A percentile compares a stretch with the other conserved stretches of the same genome.
phyloP scores from a whole-genome alignment of 64 coral and sea anemone genomes.

The Montipora capricornis region DNA sequence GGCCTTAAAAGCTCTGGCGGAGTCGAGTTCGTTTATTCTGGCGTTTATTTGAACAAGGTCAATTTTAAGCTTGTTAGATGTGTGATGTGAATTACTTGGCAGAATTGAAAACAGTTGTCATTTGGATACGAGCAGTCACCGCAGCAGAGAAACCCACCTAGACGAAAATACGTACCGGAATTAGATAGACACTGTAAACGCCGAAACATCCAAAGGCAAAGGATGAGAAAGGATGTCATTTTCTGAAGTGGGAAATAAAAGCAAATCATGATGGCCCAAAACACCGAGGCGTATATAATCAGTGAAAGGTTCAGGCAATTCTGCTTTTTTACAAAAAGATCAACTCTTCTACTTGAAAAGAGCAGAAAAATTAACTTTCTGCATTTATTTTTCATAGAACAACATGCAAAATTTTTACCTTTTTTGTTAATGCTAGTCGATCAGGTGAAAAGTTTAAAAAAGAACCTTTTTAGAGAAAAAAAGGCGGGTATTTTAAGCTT shows the following conservation, averaged over 20 bases:
- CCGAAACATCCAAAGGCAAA: conserved; percentile 59
- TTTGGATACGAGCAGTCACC: conserved; percentile 66
- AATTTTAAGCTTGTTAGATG: conserved; percentile 9
- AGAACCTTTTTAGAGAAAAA: too few species aligned
- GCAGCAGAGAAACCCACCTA: too few species aligned
- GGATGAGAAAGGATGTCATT: conserved; percentile 8
- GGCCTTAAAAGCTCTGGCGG: background rate
- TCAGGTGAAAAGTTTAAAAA: too few species aligned
- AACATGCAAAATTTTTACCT: too few species aligned
- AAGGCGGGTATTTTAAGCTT: too few species aligned
- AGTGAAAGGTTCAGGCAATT: too few species aligned
- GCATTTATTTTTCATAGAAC: too few species aligned
- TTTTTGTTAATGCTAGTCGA: too few species aligned
- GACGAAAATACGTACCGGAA: background rate
- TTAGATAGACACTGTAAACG: conserved; percentile 41
- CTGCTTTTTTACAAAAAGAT: too few species aligned
- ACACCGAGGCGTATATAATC: conserved; percentile 18
- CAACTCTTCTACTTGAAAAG: too few species aligned
- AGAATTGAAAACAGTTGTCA: conserved; percentile 31
- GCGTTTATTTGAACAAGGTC: conserved; percentile 29
- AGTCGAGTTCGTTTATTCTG: conserved; percentile 47
- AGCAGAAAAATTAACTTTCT: too few species aligned
- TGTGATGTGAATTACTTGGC: background rate
- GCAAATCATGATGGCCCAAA: conserved; percentile 28
- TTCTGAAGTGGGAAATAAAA: conserved; percentile 36